A percentile compares a stretch with the other conserved stretches of the same genome.
Evolutionary conservation across 2,888 invertebrate species (phyloP).

Genomic region (Sphinx pinastri): DNA sequence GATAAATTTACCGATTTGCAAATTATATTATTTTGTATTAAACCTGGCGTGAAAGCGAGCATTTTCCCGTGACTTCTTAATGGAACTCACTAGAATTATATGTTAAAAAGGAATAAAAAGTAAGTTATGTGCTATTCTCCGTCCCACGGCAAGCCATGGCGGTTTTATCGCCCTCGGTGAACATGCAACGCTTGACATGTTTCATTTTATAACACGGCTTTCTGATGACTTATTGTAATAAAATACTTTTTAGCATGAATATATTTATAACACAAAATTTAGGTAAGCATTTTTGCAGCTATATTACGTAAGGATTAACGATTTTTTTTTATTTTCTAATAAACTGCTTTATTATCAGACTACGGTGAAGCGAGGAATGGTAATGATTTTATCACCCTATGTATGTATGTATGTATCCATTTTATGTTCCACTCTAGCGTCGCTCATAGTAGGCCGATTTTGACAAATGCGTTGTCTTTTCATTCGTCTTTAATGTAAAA

Average conservation of each 20-base stretch:
- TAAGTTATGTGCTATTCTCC: conserved; percentile 1
- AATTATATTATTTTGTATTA: conserved; percentile 22
- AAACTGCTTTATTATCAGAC: too few relatives aligned
- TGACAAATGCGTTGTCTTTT: too few relatives aligned
- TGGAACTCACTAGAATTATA: not conserved
- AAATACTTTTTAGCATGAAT: not conserved
- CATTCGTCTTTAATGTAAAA: too few relatives aligned
- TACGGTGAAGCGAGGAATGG: too few relatives aligned
- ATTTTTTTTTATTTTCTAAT: too few relatives aligned
- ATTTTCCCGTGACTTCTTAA: not conserved
- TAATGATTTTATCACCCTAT: too few relatives aligned
- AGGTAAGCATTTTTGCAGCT: too few relatives aligned
- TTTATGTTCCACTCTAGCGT: too few relatives aligned
- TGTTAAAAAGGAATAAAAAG: not conserved
- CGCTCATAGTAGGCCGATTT: too few relatives aligned
- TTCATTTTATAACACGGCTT: not conserved
- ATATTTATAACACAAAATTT: too few relatives aligned
- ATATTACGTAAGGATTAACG: too few relatives aligned
- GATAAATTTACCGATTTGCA: conserved; percentile 26
- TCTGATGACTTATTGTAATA: not conserved
- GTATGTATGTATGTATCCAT: too few relatives aligned
- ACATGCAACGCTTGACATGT: conserved; percentile 1
- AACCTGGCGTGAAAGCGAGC: not conserved
- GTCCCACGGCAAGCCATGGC: not conserved
- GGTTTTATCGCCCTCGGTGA: not conserved